Base-by-base conservation (phyloP, 1,140 invertebrate genomes). In the Acromyrmex heyeri region DNA sequence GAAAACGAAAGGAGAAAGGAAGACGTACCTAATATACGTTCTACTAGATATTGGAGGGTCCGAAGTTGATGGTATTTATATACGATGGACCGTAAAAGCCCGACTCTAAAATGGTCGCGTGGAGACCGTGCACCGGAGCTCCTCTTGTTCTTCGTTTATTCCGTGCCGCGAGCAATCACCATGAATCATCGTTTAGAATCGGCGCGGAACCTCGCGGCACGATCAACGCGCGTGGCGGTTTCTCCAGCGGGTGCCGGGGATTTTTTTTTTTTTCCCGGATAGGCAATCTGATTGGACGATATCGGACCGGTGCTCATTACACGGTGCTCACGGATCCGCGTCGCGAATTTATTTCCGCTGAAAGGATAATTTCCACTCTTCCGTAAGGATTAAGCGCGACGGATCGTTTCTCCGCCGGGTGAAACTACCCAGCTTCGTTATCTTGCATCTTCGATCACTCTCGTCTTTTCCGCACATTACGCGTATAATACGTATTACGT, bases 181-280 rank as follows among this genome's bases (percentile, higher is more conserved):
- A 93, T 93, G 91, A 92, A 93, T 93, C 92, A 92, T 89, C 53
- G 72, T 87, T 88, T 92, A 91, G 90, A 90, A 92, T 91, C 89
- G 89, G 89, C 93, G 85, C 88, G 90, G 91, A 89, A 77, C 65
- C 87, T 90, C 79, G 48, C 82, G 57, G 77, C 69, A 85, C 64
- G 70, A 44, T 27, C 38, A 30, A 44, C 59, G 57, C 87, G 86
- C 86, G 86, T 87, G 86, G 83, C 64, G 53, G 24, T 82, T 85
- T 55, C 72, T 65, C 57, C 53, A 48, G 65, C 44, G 30, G 67
- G 67, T 48, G 48, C 48, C 24, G 48, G 65, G 55, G 34, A 67
- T 50, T 79, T 86, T 75, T 86, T 73, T 18, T 30, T 30, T 30
- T 30, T 30, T 27, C 10, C 59, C 50, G 64, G 14, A 21, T 27